phyloP scores from a whole-genome alignment of 2,113 vertebrate species.

The Salvelinus fontinalis region DNA sequence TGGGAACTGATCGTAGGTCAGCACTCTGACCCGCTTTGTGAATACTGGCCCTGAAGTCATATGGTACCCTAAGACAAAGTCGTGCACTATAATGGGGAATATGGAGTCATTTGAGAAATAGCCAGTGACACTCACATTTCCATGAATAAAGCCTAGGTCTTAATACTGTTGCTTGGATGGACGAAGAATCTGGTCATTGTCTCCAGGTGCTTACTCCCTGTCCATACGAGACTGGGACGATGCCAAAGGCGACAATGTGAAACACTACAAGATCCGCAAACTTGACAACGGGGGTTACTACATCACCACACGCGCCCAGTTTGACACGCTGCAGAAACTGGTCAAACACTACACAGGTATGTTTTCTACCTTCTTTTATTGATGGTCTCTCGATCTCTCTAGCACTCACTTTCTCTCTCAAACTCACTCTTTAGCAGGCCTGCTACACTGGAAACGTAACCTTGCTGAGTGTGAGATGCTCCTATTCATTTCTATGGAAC shows the following conservation, averaged over 20 bases:
- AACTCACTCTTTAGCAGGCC: not conserved
- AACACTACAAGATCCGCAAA: constrained; percentile 99
- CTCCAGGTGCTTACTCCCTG: constrained; percentile 91
- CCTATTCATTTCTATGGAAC: too few relatives aligned
- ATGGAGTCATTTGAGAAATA: not conserved
- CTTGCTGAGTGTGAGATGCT: too few relatives aligned
- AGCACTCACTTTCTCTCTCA: constrained; percentile 10
- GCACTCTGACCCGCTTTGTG: too few relatives aligned
- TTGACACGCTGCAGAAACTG: constrained; percentile 93
- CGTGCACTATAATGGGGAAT: not conserved
- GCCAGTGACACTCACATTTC: not conserved
- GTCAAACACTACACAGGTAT: constrained; percentile 97
- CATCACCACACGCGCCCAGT: constrained; percentile 96
- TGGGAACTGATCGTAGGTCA: too few relatives aligned
- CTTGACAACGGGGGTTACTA: constrained; percentile 98
- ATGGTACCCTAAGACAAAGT: too few relatives aligned
- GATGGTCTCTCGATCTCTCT: too few relatives aligned
- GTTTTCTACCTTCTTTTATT: not conserved
- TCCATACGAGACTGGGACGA: constrained; percentile 99
- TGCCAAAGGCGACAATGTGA: constrained; percentile 95
- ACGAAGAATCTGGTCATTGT: constrained; percentile 5
- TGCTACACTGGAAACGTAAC: not conserved
- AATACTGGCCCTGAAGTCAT: too few relatives aligned
- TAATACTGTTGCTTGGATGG: constrained; percentile 8
- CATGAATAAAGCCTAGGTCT: not conserved